A percentile compares a stretch with the other conserved stretches of the same genome.
These are phyloP conservation scores for Stegostoma tigrinum DNA, from an alignment of 2,113 vertebrate species.

Conservation along the genomic window DNA sequence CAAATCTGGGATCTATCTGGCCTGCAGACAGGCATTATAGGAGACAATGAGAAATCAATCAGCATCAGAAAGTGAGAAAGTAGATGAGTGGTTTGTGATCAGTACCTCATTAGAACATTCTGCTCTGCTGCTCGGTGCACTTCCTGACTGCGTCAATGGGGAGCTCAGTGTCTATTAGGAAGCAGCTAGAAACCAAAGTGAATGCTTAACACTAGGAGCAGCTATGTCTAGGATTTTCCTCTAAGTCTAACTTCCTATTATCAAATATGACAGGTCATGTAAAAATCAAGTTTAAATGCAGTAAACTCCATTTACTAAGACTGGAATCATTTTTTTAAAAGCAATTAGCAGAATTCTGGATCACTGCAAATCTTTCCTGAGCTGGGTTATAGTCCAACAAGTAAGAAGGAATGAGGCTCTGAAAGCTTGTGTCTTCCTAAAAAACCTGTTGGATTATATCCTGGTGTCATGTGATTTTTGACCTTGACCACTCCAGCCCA, in stretches of 20 bases:
- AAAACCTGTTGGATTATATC: no score
- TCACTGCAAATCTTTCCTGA: neutral
- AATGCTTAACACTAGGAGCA: neutral
- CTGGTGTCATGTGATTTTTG: no score
- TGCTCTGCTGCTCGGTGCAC: neutral
- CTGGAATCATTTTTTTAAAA: neutral
- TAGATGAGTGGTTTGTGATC: neutral
- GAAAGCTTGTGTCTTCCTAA: no score
- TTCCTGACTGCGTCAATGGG: neutral
- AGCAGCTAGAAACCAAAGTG: neutral
- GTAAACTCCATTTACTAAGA: neutral
- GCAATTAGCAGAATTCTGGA: neutral
- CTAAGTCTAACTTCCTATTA: neutral
- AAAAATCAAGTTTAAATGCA: neutral
- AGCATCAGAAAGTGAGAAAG: neutral
- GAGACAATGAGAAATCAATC: neutral
- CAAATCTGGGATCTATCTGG: neutral
- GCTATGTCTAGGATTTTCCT: neutral
- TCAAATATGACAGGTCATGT: neutral
- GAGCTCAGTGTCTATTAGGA: neutral
- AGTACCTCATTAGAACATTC: neutral
- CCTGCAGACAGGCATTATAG: neutral
- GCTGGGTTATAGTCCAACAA: no score
- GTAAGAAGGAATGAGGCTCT: no score
- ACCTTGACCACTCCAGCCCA: no score